Evolutionary conservation across 2,888 invertebrate genomes (phyloP).

Genomic region (Stenodema calcarata): DNA sequence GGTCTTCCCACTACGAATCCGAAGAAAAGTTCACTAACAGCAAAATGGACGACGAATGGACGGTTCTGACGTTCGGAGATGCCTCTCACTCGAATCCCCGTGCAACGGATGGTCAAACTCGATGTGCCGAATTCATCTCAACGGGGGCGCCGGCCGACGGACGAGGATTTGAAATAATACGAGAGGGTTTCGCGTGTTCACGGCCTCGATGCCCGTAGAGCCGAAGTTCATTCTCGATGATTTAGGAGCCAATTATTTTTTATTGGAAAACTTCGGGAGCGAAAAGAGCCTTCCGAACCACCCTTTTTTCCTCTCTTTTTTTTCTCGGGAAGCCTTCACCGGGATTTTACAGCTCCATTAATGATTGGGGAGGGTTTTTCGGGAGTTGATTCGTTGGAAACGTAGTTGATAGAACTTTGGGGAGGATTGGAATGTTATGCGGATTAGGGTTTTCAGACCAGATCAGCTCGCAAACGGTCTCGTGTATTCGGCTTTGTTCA

Average conservation of each 20-base stretch:
- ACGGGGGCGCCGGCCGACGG: background rate
- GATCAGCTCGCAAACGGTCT: too few species aligned
- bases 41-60: too few species aligned
- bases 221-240: background rate
- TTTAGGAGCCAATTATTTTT: conserved; percentile 13
- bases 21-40: too few species aligned
- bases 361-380: background rate
- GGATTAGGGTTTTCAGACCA: too few species aligned
- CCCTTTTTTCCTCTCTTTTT: background rate
- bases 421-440: too few species aligned
- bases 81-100: too few species aligned
- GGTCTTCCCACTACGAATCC: too few species aligned
- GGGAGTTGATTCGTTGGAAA: background rate
- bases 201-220: background rate
- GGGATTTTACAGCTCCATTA: conserved; percentile 2
- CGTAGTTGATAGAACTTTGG: too few species aligned
- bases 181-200: background rate
- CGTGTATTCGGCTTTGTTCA: too few species aligned
- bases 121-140: background rate
- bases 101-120: background rate
- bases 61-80: too few species aligned
- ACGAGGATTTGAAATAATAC: background rate
- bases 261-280: background rate
- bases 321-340: background rate
- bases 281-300: background rate